Percentiles rank a stretch among this genome's conserved stretches.
These are phyloP conservation scores for Chrysodeixis includens DNA, from an alignment of 2,888 invertebrate species.

Conservation along the genomic window DNA sequence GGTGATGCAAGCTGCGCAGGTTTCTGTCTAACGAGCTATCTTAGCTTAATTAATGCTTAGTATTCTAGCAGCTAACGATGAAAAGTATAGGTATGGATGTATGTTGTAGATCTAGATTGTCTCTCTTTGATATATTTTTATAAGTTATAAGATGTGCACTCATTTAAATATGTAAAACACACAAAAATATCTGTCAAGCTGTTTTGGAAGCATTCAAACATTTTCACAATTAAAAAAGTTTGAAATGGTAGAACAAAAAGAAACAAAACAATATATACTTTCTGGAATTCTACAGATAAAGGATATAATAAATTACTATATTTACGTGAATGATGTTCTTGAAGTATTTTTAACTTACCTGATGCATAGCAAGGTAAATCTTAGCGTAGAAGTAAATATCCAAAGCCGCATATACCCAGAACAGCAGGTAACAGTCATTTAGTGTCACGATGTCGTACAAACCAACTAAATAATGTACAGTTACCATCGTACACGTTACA, in stretches of 20 bases:
- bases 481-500: constrained; percentile 70
- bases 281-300: no score
- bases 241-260: no score
- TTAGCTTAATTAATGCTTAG: background rate
- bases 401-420: constrained; percentile 75
- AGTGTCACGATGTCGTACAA: constrained; percentile 79
- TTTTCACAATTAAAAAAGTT: no score
- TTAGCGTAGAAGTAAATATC: constrained; percentile 80
- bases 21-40: background rate
- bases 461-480: constrained; percentile 71
- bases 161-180: no score
- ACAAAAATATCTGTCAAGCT: no score
- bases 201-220: no score
- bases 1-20: background rate
- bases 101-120: no score
- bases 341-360: no score
- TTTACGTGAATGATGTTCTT: no score
- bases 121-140: background rate
- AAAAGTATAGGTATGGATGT: background rate
- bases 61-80: background rate
- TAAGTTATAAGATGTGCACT: no score
- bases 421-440: constrained; percentile 74
- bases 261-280: no score
- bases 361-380: constrained; percentile 75
- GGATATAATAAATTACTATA: no score